Percentiles rank a stretch among this genome's conserved stretches.
These are phyloP conservation scores for Oryctes rhinoceros DNA, from an alignment of 1,140 invertebrate species.

Conservation along the genomic window DNA sequence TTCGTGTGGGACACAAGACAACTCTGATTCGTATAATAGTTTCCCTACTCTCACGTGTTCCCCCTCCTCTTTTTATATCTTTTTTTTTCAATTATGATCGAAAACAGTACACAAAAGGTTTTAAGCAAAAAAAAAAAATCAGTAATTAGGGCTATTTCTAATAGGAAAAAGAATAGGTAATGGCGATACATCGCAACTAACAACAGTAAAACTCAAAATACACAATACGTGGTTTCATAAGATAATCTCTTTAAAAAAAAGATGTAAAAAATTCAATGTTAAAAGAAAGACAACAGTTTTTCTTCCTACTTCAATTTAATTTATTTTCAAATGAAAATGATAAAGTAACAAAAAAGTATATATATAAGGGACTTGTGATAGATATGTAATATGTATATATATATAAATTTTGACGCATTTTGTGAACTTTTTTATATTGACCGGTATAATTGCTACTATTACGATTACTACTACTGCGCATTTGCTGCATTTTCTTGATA, in stretches of 20 bases:
- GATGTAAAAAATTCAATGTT: background rate
- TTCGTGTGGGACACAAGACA: background rate
- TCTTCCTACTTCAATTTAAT: too few relatives aligned
- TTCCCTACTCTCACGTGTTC: too few relatives aligned
- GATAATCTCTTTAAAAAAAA: background rate
- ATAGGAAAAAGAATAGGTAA: too few relatives aligned
- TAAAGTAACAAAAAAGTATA: slow-evolving; percentile 8
- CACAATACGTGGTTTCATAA: too few relatives aligned
- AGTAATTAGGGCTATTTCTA: too few relatives aligned
- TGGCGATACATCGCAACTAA: too few relatives aligned
- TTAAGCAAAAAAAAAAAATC: too few relatives aligned
- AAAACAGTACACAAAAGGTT: too few relatives aligned
- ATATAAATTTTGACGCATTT: background rate
- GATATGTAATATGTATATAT: slow-evolving; percentile 16
- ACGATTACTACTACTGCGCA: background rate
- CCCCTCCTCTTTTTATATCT: too few relatives aligned
- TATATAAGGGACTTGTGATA: slow-evolving; percentile 9
- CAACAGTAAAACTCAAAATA: too few relatives aligned
- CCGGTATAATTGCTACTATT: slow-evolving; percentile 9
- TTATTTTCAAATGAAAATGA: too few relatives aligned
- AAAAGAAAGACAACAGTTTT: background rate
- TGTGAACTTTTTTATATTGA: slow-evolving; percentile 12
- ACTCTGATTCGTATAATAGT: background rate
- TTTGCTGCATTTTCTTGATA: background rate
- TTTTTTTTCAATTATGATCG: too few relatives aligned